Conservation (phyloP, 1,140 invertebrate genomes). For the Atta cephalotes region DNA sequence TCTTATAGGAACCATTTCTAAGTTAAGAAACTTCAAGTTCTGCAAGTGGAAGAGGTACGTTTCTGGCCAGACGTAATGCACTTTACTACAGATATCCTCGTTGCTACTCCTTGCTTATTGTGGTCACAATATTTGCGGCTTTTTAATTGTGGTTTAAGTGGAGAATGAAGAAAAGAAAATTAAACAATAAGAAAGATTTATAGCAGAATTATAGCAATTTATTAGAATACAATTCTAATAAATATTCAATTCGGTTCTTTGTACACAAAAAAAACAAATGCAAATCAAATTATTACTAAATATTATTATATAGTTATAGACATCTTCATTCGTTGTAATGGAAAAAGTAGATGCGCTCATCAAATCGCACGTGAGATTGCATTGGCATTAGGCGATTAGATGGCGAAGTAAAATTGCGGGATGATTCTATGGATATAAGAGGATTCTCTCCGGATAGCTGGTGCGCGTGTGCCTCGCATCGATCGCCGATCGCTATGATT, state of each 20-base stretch:
- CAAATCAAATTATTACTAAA: no score
- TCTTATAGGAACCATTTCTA: neutral
- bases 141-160: no score
- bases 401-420: neutral
- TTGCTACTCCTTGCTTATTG: neutral
- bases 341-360: neutral
- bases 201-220: neutral
- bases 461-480: constrained; percentile 81
- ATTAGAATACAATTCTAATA: neutral
- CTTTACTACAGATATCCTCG: neutral
- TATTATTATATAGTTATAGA: neutral
- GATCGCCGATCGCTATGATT: constrained; percentile 84
- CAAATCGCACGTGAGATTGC: neutral
- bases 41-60: neutral
- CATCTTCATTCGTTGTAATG: neutral
- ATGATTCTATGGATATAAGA: neutral
- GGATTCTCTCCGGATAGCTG: constrained; percentile 29
- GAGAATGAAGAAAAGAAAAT: neutral
- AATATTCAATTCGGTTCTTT: no score
- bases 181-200: neutral
- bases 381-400: neutral
- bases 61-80: neutral
- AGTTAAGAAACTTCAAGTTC: neutral
- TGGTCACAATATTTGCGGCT: no score
- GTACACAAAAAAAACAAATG: no score